Conservation (phyloP, 1,140 invertebrate species). For the Megalonaias nervosa region DNA sequence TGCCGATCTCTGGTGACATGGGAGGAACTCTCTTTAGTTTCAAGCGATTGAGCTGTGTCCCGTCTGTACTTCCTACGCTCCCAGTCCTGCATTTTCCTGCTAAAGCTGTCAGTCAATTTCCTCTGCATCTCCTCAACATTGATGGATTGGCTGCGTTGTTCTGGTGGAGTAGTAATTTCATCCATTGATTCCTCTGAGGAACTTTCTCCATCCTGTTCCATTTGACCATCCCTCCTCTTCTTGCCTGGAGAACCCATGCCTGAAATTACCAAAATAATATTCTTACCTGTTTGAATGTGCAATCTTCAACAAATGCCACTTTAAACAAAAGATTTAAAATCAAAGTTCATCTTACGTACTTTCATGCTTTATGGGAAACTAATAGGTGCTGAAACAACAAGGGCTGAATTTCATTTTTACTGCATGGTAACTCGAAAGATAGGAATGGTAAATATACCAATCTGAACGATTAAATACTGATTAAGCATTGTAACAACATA, state of each 20-base stretch:
- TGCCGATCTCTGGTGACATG: constrained; percentile 37
- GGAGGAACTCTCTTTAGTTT: constrained; percentile 5
- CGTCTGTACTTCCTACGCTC: constrained; percentile 73
- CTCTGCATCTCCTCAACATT: constrained; percentile 77
- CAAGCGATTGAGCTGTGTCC: constrained; percentile 11
- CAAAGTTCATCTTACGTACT: no score
- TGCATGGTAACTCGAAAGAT: no score
- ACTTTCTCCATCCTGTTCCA: constrained; percentile 11
- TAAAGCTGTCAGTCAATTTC: constrained; percentile 81
- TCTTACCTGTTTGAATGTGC: no score
- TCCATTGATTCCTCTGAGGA: constrained; percentile 40
- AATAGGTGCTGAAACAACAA: no score
- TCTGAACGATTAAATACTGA: no score
- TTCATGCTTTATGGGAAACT: no score
- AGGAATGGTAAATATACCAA: no score
- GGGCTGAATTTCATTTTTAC: no score
- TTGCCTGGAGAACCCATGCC: background rate
- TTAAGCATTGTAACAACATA: no score
- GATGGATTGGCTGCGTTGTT: constrained; percentile 26
- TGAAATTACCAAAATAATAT: no score
- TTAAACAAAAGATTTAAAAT: no score
- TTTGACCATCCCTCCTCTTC: constrained; percentile 22
- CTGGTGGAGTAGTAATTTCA: constrained; percentile 38
- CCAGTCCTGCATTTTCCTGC: constrained; percentile 82
- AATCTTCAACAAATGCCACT: no score